Conservation (phyloP, 1,140 invertebrate genomes). For the Aphelinus certus region DNA sequence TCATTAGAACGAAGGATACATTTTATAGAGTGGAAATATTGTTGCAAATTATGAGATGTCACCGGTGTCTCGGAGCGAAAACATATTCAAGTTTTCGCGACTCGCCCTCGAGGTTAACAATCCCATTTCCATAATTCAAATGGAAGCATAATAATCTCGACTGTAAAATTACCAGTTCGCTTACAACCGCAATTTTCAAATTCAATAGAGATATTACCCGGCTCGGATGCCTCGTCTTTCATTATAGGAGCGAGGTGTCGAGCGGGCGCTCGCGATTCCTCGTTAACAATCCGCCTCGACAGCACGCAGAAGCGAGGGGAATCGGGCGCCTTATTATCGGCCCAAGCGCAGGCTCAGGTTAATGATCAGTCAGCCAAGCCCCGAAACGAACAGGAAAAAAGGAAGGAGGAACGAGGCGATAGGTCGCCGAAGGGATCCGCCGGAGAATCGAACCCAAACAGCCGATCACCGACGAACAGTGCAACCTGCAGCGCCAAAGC, state of each 20-base stretch:
- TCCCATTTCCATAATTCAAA: too few relatives aligned
- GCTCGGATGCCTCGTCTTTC: neutral
- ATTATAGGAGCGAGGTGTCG: neutral
- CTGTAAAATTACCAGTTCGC: neutral
- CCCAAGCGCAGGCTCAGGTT: neutral
- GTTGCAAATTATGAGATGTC: too few relatives aligned
- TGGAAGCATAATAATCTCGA: neutral
- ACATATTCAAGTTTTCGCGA: too few relatives aligned
- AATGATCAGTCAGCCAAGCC: neutral
- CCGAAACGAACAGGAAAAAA: slow-evolving; percentile 1
- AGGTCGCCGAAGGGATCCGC: too few relatives aligned
- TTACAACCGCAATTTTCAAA: neutral
- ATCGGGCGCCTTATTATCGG: slow-evolving; percentile 13
- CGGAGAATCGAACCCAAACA: neutral
- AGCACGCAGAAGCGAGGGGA: neutral
- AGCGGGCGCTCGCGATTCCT: neutral
- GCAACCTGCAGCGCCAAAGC: slow-evolving; percentile 52
- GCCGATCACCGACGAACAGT: slow-evolving; percentile 41
- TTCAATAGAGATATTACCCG: neutral
- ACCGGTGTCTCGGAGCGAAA: too few relatives aligned
- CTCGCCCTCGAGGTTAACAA: too few relatives aligned
- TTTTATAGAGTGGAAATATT: too few relatives aligned
- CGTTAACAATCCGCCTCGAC: neutral
- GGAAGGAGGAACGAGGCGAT: too few relatives aligned
- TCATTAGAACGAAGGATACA: too few relatives aligned